Base-by-base conservation (phyloP, 2,888 invertebrate species). In the Lissonota sp. region DNA sequence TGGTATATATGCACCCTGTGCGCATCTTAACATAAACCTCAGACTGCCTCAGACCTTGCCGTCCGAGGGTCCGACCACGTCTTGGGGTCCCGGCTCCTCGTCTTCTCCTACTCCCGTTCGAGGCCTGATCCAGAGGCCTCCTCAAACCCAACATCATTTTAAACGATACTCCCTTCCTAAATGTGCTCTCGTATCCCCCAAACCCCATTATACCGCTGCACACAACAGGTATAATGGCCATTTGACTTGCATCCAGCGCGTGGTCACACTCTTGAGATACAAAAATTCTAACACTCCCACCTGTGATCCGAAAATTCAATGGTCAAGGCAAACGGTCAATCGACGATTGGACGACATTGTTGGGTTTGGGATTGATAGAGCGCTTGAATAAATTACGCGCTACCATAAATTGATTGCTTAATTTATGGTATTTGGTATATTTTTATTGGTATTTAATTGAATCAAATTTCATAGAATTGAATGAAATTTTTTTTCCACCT, bases 21-120 rank as follows among this genome's bases (percentile, higher is more conserved):
- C 83, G 86, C 84, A 79, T 66, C 86, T 85, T 84, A 85, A 85
- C 82, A 84, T 75, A 86, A 87, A 87, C 86, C 86, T 84, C 84
- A 75, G 82, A 63, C 84, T 82, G 86, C 86, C 86, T 84, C 84
- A 75, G 82, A 63, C 84, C 83, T 74, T 51, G 51, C 71, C 80
- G n/a, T n/a, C n/a, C n/a, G 79, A 80, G 66, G 72, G 82, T 78
- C 79, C 67, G 60, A 75, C 60, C 69, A 60, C 80, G 73, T 74
- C 74, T 74, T n/a, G n/a, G n/a, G n/a, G n/a, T n/a, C n/a, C n/a
- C 26, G 64, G 3, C 26, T 26, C 26, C 70, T 66, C 73, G 60
- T 77, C 57, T 26, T 26, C 26, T 70, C 79, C 53, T 49, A 66
- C 64, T 73, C 74, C 51, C 5, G 53, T 70, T 79, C 26, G 26